Evolutionary conservation across 2,113 vertebrate genomes (phyloP), one percentile per base, ranked within the genome.

Genomic region (Heterotilapia buettikoferi): DNA sequence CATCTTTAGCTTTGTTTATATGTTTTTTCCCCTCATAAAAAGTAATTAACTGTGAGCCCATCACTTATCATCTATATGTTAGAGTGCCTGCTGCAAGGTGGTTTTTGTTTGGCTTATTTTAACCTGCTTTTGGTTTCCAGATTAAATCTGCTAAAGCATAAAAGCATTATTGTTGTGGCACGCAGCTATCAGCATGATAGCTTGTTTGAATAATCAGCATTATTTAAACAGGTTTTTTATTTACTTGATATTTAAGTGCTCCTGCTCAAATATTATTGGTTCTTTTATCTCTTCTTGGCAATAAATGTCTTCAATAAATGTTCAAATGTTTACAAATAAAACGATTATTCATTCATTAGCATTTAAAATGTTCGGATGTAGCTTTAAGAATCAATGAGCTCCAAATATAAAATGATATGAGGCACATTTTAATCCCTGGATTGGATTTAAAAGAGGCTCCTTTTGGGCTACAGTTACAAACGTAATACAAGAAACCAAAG

Each of bases 81-180:
- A 71, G 12, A 43, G 3, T 2, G n/a, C 24, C 38, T 24, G 7
- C 1, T 71, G 1, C 7, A 0, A 24, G 7, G 0, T 5, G 1
- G 1, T 2, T 40, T 5, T 68, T 12, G 9, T 66, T 68, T 8
- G 33, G 19, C 19, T 38, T 3, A 21, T 9, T 71, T 71, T 71
- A 57, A 57, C 24, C 12, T 57, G 56, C 56, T 57, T 57, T 57
- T 57, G 56, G 7, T 57, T 57, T 57, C 26, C 56, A 57, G 56
- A 29, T 57, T 29, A 57, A 29, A 57, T 29, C 2, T 29, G 1
- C 56, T 57, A 57, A 57, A 57, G 56, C 31, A 31, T 31, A 31
- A 31, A 31, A 31, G 31, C 13, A 57, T 57, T 29, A 29, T 18
- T 59, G 26, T 59, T 8, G 1, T 18, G 26, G 57, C 26, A 18